Conservation (phyloP, 2,797 vertebrate species). For the Sebastes kiyomatsui region DNA sequence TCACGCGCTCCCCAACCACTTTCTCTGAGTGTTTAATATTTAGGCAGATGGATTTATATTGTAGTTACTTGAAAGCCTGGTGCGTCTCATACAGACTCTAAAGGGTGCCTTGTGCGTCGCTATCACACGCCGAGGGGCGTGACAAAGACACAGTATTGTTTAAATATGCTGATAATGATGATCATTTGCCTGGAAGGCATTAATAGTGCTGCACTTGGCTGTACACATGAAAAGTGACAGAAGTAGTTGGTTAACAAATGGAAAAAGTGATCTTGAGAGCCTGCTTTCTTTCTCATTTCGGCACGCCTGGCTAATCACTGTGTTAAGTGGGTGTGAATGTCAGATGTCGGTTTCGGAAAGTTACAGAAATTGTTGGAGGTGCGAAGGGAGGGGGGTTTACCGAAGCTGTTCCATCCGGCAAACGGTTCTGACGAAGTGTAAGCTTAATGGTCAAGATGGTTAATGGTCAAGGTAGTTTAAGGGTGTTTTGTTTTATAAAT, state of each 20-base stretch:
- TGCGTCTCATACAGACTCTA: too few relatives aligned
- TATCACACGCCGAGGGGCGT: too few relatives aligned
- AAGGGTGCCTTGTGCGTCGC: too few relatives aligned
- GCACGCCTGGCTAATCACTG: not conserved
- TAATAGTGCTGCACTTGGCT: not conserved
- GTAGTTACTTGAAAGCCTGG: too few relatives aligned
- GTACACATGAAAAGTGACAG: not conserved
- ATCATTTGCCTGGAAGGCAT: not conserved
- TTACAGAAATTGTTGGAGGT: not conserved
- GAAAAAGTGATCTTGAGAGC: not conserved
- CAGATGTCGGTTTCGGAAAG: not conserved
- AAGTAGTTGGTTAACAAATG: not conserved
- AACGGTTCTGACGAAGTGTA: not conserved
- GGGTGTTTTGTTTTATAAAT: not conserved
- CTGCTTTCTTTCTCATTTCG: not conserved
- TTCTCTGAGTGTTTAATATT: too few relatives aligned
- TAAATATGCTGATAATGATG: not conserved
- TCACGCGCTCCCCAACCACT: too few relatives aligned
- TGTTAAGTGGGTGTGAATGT: not conserved
- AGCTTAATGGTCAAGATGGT: not conserved
- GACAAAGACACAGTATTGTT: not conserved
- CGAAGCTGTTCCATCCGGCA: not conserved
- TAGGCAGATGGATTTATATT: too few relatives aligned
- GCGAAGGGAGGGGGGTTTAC: not conserved
- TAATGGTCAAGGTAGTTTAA: not conserved